Evolutionary conservation across 2,888 invertebrate genomes (phyloP).

Genomic region (Dicyrtoma fusca): DNA sequence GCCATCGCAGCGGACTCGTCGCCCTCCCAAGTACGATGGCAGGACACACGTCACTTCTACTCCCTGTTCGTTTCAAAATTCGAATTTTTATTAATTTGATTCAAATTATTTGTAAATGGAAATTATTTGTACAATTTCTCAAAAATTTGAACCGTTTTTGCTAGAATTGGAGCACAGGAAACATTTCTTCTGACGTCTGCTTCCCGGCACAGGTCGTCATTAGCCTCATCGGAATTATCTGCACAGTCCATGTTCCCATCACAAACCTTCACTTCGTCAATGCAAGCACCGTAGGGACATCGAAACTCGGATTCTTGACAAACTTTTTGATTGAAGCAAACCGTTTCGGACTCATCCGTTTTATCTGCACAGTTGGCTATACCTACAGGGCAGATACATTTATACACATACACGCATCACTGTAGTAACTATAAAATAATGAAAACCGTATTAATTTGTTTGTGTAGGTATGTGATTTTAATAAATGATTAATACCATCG

Average conservation of each 20-base stretch:
- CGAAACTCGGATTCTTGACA: background rate
- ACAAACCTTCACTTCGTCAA: background rate
- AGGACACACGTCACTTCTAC: background rate
- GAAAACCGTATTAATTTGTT: background rate
- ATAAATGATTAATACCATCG: background rate
- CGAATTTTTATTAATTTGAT: background rate
- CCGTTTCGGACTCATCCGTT: constrained; percentile 3
- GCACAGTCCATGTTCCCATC: constrained; percentile 2
- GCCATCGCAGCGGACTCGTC: background rate
- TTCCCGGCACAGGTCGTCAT: background rate
- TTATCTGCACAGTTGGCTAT: constrained; percentile 2
- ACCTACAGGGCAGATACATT: background rate
- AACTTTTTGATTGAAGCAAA: background rate
- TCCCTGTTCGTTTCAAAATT: background rate
- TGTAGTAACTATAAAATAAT: background rate
- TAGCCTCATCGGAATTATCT: background rate
- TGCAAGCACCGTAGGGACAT: constrained; percentile 9
- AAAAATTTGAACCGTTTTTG: background rate
- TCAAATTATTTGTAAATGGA: too few relatives aligned
- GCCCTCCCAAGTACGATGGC: background rate
- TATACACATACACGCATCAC: background rate
- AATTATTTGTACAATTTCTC: background rate
- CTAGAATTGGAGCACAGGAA: background rate
- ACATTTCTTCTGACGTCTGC: constrained; percentile 8
- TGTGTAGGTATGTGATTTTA: background rate